These are phyloP conservation scores for Sardina pilchardus DNA, from an alignment of 2,113 vertebrate genomes.

Conservation along the genomic window DNA sequence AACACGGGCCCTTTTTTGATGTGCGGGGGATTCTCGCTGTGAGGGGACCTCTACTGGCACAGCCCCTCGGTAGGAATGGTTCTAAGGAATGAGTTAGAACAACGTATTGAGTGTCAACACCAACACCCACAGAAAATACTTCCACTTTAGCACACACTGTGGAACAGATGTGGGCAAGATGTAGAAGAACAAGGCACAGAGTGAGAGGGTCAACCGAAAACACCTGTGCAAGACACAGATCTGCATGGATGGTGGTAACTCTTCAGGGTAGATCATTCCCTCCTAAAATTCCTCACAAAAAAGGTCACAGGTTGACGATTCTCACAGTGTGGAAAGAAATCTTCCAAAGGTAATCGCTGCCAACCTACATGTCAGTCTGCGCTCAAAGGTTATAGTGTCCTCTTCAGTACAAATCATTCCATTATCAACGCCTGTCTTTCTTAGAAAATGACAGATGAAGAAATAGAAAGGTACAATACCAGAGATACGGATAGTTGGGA, in stretches of 20 bases:
- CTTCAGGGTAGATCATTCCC: slow-evolving; percentile 11
- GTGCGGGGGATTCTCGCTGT: neutral
- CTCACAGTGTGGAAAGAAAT: slow-evolving; percentile 7
- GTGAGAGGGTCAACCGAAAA: neutral
- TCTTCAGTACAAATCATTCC: neutral
- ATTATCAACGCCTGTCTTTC: neutral
- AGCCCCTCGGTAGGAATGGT: neutral
- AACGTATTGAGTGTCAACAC: neutral
- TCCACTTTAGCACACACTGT: neutral
- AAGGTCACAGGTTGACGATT: slow-evolving; percentile 15
- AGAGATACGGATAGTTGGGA: neutral
- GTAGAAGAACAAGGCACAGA: neutral
- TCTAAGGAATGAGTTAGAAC: neutral
- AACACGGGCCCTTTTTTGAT: neutral
- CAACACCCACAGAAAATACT: neutral
- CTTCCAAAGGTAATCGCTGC: neutral
- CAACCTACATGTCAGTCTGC: slow-evolving; percentile 37
- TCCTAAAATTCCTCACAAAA: slow-evolving; percentile 1
- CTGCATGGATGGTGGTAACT: slow-evolving; percentile 24
- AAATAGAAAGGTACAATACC: neutral
- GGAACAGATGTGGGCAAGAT: neutral
- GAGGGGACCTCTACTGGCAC: neutral
- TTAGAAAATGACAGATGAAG: neutral
- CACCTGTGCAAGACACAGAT: slow-evolving; percentile 31
- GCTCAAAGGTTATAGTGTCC: neutral